These are phyloP conservation scores for Cranoglanis bouderius DNA, from an alignment of 2,113 vertebrate genomes.

Conservation along the genomic window DNA sequence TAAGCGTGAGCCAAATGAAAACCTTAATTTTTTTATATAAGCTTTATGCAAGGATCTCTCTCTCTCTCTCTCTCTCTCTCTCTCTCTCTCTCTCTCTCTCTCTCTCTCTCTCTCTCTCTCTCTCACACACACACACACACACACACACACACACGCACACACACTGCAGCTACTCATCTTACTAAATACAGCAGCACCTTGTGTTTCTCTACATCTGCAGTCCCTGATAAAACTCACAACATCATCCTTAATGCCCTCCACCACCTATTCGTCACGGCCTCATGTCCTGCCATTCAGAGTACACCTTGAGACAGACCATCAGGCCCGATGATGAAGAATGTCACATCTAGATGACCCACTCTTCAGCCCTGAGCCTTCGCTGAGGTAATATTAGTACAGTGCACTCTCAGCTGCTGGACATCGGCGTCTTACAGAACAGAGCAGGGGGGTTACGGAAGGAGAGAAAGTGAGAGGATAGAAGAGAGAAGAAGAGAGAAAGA, in stretches of 20 bases:
- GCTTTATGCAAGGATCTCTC: neutral
- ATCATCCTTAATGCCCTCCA: neutral
- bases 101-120: no score
- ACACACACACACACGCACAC: neutral
- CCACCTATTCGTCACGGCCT: constrained; percentile 39
- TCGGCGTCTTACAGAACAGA: constrained; percentile 26
- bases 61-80: neutral
- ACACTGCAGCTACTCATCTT: neutral
- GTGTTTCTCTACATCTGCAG: neutral
- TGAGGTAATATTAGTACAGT: constrained; percentile 45
- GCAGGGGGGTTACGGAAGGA: neutral
- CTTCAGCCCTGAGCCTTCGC: constrained; percentile 25
- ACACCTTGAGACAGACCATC: constrained; percentile 36
- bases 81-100: neutral
- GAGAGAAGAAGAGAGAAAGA: constrained; percentile 36
- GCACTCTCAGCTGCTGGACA: constrained; percentile 37
- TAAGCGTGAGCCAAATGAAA: neutral
- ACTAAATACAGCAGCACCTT: neutral
- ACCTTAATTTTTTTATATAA: neutral
- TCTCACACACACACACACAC: no score
- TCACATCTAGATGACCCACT: constrained; percentile 44
- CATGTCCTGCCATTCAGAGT: constrained; percentile 10
- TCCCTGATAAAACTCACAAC: neutral
- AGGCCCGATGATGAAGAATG: constrained; percentile 49
- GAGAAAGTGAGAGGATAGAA: constrained; percentile 33